Percentiles rank a stretch among this genome's conserved stretches.
phyloP scores from a whole-genome alignment of 1,140 invertebrate genomes.

The Eufriesea mexicana region DNA sequence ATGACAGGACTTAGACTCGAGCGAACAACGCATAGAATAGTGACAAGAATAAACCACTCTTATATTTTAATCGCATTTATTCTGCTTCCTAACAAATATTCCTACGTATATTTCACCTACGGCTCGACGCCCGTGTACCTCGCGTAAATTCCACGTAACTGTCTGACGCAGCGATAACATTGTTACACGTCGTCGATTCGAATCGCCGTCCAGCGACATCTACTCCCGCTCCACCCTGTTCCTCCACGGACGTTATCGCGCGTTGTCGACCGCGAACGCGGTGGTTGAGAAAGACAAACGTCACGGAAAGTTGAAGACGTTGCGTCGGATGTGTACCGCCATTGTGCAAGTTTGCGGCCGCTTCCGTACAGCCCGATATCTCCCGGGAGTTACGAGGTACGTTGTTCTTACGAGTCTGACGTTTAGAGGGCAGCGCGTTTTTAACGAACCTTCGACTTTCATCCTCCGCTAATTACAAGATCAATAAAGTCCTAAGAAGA shows the following conservation, averaged over 20 bases:
- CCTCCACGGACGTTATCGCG: neutral
- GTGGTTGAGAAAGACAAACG: neutral
- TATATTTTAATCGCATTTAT: too few relatives aligned
- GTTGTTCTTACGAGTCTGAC: neutral
- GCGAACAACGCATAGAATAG: too few relatives aligned
- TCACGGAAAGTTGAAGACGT: slow-evolving; percentile 19
- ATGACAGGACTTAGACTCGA: too few relatives aligned
- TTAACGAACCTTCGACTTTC: neutral
- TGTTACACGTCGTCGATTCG: slow-evolving; percentile 71
- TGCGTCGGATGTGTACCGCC: neutral
- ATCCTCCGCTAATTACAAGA: slow-evolving; percentile 6
- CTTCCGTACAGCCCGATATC: neutral
- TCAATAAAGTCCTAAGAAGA: neutral
- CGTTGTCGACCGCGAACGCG: neutral
- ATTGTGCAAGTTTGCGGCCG: neutral
- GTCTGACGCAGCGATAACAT: slow-evolving; percentile 76
- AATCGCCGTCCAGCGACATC: slow-evolving; percentile 57
- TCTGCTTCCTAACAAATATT: too few relatives aligned
- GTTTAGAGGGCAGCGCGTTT: neutral
- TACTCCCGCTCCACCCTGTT: slow-evolving; percentile 37
- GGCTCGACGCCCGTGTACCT: slow-evolving; percentile 68
- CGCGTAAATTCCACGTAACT: slow-evolving; percentile 77
- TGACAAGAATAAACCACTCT: too few relatives aligned
- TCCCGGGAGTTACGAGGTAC: neutral
- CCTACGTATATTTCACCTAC: slow-evolving; percentile 74